A percentile compares a stretch with the other conserved stretches of the same genome.
Evolutionary conservation across 2,888 invertebrate species (phyloP).

Genomic region (Loripinus fragilis): DNA sequence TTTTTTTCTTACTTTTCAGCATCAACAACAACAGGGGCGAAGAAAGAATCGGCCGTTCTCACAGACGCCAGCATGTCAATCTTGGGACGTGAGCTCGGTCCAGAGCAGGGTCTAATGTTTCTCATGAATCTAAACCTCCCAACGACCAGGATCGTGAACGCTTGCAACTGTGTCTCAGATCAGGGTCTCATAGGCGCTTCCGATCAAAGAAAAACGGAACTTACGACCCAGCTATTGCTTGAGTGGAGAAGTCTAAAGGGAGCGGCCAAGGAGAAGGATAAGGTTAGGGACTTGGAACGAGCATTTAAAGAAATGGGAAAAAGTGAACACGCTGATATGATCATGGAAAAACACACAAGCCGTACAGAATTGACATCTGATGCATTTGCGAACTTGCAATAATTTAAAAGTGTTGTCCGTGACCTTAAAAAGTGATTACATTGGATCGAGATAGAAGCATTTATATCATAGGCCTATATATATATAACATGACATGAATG

Average conservation of each 20-base stretch:
- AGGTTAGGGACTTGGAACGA: conserved; percentile 70
- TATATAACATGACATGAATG: too few species aligned
- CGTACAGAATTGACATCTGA: conserved; percentile 71
- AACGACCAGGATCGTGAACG: conserved; percentile 70
- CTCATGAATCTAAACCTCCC: conserved; percentile 75
- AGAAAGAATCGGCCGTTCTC: conserved; percentile 67
- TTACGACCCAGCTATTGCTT: conserved; percentile 64
- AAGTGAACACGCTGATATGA: conserved; percentile 68
- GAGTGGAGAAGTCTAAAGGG: conserved; percentile 67
- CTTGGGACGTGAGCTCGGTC: conserved; percentile 66
- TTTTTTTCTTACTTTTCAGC: conserved; percentile 47
- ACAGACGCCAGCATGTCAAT: conserved; percentile 66
- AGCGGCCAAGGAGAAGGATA: conserved; percentile 70
- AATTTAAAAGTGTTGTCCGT: too few species aligned
- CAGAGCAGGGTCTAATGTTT: conserved; percentile 62
- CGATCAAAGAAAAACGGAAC: conserved; percentile 55
- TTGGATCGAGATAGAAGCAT: too few species aligned
- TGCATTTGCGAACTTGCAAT: conserved; percentile 53
- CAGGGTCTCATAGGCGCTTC: conserved; percentile 52
- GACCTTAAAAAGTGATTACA: too few species aligned
- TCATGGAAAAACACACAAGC: conserved; percentile 69
- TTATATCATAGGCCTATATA: too few species aligned
- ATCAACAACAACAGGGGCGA: conserved; percentile 46
- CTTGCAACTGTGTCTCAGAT: conserved; percentile 54
- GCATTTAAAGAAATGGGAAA: conserved; percentile 75